These are phyloP conservation scores for Sturnus vulgaris DNA, from an alignment of 2,113 vertebrate species.

Conservation along the genomic window DNA sequence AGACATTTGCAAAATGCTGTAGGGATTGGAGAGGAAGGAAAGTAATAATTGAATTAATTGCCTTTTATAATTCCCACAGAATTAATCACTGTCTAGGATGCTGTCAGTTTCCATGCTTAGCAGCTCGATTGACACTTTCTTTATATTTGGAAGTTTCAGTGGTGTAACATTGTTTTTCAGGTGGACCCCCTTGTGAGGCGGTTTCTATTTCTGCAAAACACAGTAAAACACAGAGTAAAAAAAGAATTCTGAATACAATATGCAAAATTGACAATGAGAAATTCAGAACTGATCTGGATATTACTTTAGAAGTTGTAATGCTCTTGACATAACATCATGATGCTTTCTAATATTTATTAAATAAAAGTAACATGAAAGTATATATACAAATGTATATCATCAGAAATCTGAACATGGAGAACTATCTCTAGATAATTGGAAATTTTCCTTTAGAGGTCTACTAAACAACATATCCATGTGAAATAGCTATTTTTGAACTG, in stretches of 20 bases:
- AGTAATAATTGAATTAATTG: not conserved
- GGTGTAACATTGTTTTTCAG: not conserved
- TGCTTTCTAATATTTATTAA: not conserved
- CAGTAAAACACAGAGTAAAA: not conserved
- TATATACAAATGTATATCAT: not conserved
- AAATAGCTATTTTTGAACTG: not conserved
- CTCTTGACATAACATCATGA: not conserved
- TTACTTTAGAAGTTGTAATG: not conserved
- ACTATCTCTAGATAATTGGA: not conserved
- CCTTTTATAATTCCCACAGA: not conserved
- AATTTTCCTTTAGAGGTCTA: not conserved
- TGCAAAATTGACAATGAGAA: not conserved
- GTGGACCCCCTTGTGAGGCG: not conserved
- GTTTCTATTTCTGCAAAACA: not conserved
- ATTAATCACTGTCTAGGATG: not conserved
- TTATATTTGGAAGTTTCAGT: not conserved
- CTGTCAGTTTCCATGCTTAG: not conserved
- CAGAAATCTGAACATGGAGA: not conserved
- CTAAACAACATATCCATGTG: not conserved
- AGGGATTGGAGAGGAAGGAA: not conserved
- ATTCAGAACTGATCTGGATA: not conserved
- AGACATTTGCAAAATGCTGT: not conserved
- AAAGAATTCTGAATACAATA: not conserved
- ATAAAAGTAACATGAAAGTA: not conserved
- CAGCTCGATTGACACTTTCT: fast-evolving